Evolutionary conservation across 2,888 invertebrate genomes (phyloP).

Genomic region (Hipparchia semele): DNA sequence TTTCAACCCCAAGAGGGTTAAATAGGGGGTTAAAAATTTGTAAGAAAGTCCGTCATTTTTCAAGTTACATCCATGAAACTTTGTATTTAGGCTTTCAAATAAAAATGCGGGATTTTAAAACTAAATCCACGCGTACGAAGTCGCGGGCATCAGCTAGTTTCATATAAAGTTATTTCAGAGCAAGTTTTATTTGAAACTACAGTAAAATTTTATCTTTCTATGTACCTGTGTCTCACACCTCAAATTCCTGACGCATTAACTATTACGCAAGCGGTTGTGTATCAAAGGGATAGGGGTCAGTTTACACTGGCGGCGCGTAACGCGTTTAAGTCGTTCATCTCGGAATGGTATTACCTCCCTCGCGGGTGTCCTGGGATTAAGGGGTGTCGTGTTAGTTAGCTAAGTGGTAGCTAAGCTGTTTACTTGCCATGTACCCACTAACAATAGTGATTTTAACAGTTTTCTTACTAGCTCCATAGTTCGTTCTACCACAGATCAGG

Average conservation of each 20-base stretch:
- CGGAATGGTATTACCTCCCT: slow-evolving; percentile 77
- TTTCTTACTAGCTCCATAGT: slow-evolving; percentile 3
- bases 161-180: no score
- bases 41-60: no score
- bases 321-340: slow-evolving; percentile 80
- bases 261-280: not conserved
- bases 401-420: slow-evolving; percentile 43
- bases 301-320: slow-evolving; percentile 64
- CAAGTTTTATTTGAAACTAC: not conserved
- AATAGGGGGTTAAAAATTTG: no score
- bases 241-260: slow-evolving; percentile 1
- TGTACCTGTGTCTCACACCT: not conserved
- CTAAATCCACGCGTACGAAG: no score
- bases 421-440: slow-evolving; percentile 34
- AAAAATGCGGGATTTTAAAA: no score
- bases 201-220: not conserved
- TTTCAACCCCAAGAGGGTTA: no score
- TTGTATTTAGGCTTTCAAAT: no score
- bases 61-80: no score
- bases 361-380: slow-evolving; percentile 45
- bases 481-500: not conserved
- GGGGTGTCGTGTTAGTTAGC: slow-evolving; percentile 62
- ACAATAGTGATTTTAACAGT: slow-evolving; percentile 39
- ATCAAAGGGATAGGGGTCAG: slow-evolving; percentile 48
- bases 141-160: no score